A percentile compares a stretch with the other conserved stretches of the same genome.
phyloP scores from a whole-genome alignment of 2,797 vertebrate genomes.

The Tokudaia muenninki region DNA sequence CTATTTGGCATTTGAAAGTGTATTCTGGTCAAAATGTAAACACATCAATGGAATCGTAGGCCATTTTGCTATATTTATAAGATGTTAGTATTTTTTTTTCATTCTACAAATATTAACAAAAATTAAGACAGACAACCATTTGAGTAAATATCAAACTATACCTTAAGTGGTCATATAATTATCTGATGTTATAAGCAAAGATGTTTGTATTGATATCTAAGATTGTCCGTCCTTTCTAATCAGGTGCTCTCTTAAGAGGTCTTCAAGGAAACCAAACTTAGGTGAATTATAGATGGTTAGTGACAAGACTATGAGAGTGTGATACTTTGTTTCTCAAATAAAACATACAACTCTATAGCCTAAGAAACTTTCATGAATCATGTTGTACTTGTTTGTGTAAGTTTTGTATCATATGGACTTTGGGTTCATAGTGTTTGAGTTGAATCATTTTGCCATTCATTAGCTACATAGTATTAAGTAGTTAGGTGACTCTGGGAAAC shows the following conservation, averaged over 20 bases:
- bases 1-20: slow-evolving; percentile 36
- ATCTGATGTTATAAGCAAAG: not conserved
- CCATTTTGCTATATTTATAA: not conserved
- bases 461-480: not conserved
- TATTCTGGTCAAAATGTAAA: slow-evolving; percentile 35
- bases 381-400: not conserved
- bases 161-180: not conserved
- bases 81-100: not conserved
- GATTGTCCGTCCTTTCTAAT: not conserved
- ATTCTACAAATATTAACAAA: slow-evolving; percentile 28
- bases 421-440: not conserved
- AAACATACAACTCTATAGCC: not conserved
- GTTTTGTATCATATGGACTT: not conserved
- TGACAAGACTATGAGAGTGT: not conserved
- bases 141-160: slow-evolving; percentile 25
- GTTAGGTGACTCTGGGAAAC: not conserved
- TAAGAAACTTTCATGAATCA: not conserved
- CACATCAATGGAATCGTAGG: not conserved
- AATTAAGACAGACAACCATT: not conserved
- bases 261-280: not conserved
- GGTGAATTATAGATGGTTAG: not conserved
- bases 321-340: not conserved
- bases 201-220: not conserved
- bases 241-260: not conserved
- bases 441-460: not conserved